Conservation (phyloP, 2,888 invertebrate species). For the Portevinia maculata region DNA sequence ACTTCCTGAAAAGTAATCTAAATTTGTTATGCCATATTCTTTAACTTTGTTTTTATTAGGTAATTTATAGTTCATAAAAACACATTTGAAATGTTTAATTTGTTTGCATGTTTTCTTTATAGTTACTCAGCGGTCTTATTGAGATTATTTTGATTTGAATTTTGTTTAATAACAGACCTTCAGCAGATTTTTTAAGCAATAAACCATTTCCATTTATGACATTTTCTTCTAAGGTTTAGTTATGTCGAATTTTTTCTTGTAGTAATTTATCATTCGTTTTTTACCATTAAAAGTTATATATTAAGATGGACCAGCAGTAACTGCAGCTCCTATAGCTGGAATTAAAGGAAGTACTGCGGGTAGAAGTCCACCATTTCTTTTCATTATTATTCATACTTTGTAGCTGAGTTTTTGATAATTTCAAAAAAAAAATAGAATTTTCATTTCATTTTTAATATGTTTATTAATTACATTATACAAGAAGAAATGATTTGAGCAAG, state of each 20-base stretch:
- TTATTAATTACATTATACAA: constrained; percentile 26
- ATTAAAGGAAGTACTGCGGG: constrained; percentile 24
- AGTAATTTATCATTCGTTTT: constrained; percentile 36
- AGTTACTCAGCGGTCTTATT: constrained; percentile 64
- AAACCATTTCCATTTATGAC: constrained; percentile 32
- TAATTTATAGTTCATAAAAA: constrained; percentile 52
- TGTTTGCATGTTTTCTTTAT: constrained; percentile 75
- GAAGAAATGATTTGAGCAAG: no score
- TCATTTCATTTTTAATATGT: constrained; percentile 35
- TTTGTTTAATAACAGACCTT: constrained; percentile 22
- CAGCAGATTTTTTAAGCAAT: constrained; percentile 33
- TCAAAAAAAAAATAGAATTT: constrained; percentile 35
- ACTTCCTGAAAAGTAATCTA: constrained; percentile 19
- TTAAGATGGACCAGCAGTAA: constrained; percentile 10
- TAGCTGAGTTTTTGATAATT: constrained; percentile 27
- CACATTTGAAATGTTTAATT: constrained; percentile 76
- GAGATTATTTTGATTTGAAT: constrained; percentile 1
- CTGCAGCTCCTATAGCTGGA: constrained; percentile 9
- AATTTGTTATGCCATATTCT: constrained; percentile 27
- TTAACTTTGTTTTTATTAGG: constrained; percentile 25
- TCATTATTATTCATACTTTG: constrained; percentile 18
- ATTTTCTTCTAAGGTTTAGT: constrained; percentile 29
- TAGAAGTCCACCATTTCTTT: no score
- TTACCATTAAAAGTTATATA: constrained; percentile 11
- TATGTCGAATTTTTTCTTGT: constrained; percentile 24